Base-by-base conservation (phyloP, 2,888 invertebrate species). In the Lasioglossum villosulum region DNA sequence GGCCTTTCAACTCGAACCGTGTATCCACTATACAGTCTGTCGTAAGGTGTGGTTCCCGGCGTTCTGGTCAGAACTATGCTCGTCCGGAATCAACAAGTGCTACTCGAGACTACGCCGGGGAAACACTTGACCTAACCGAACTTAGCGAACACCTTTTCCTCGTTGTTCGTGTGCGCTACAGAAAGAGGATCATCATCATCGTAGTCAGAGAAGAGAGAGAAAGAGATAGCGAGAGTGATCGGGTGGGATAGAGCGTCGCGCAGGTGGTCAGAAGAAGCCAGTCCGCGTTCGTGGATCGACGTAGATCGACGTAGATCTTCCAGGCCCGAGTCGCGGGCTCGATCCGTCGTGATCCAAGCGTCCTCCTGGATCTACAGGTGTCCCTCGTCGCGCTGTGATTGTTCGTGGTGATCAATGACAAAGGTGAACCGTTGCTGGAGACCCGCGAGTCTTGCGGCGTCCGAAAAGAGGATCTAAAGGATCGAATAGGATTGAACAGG, bases 1-100 rank as follows among this genome's bases (percentile, higher is more conserved):
- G 92, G 94, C 93, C 94, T 94, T 94, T 94, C 94, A 92, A 94
- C 93, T 93, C 92, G 89, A 87, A 80, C 89, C 90, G 91, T 90
- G 88, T 92, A 91, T 90, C 88, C 89, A 91, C 91, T 92, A 30
- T 63, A 92, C 92, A 93, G 94, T 94, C 93, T 92, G 89, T 91
- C 91, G 91, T 91, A 93, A 94, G 94, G 94, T 94, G 94, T 94
- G 94, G 94, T 94, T 93, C 94, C 87, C 90, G 87, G 81, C 88
- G 90, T 88, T 83, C 90, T 88, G 89, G 83, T 83, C 90, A 89
- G 90, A 90, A 91, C 90, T 92, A 91, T 91, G 89, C 87, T 86
- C 89, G 83, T 77, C 84, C 88, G 88, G 91, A 91, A 92, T 93
- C 93, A 93, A 93, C 93, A 93, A 93, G 93, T 93, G 92, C 86